Conservation (phyloP, 2,113 vertebrate genomes). For the Lynx canadensis region DNA sequence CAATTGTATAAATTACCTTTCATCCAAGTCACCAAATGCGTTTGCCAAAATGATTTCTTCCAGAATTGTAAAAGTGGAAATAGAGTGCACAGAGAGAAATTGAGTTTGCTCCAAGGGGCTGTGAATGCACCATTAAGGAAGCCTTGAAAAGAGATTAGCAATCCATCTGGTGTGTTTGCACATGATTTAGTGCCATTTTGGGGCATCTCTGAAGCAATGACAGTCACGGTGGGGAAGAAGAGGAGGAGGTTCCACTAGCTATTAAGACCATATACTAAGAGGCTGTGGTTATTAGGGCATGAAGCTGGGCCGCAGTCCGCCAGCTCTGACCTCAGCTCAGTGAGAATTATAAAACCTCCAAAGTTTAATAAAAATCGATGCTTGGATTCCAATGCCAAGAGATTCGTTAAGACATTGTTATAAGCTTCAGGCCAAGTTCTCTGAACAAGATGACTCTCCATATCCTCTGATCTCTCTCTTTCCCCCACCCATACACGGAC, state of each 20-base stretch:
- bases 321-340: slow-evolving; percentile 58
- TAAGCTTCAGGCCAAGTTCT: slow-evolving; percentile 58
- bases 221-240: slow-evolving; percentile 47
- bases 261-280: slow-evolving; percentile 52
- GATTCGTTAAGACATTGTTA: slow-evolving; percentile 28
- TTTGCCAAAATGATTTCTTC: slow-evolving; percentile 74
- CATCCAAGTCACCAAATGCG: slow-evolving; percentile 13
- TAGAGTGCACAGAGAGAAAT: slow-evolving; percentile 66
- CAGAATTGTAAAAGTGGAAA: slow-evolving; percentile 64
- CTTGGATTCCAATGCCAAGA: slow-evolving; percentile 51
- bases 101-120: slow-evolving; percentile 72
- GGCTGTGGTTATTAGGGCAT: slow-evolving; percentile 46
- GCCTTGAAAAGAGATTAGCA: slow-evolving; percentile 63
- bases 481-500: too few relatives aligned
- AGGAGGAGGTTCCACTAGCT: slow-evolving; percentile 23
- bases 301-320: not conserved
- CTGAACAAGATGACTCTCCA: slow-evolving; percentile 42
- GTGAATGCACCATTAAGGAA: slow-evolving; percentile 70
- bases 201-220: slow-evolving; percentile 68
- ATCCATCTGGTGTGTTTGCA: slow-evolving; percentile 62
- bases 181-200: slow-evolving; percentile 70
- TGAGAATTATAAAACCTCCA: slow-evolving; percentile 40
- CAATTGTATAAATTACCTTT: slow-evolving; percentile 64
- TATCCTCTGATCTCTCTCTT: not conserved
- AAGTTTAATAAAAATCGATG: slow-evolving; percentile 68